These are phyloP conservation scores for Drosophila nikananu DNA, from an alignment of 1,140 invertebrate genomes.

Conservation along the genomic window DNA sequence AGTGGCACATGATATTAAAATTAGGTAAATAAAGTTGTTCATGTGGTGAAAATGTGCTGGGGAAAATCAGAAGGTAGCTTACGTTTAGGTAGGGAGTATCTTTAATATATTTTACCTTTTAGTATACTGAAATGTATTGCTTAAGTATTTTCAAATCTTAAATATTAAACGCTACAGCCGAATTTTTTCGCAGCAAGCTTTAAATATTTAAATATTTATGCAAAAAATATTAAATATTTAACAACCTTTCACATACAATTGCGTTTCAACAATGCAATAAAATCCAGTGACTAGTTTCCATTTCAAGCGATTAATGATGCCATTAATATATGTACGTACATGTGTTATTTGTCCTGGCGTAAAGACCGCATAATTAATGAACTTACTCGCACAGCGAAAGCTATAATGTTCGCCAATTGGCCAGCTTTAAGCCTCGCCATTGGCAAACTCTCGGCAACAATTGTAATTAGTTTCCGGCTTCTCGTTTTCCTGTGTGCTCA, in stretches of 20 bases:
- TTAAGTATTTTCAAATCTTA: neutral
- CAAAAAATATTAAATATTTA: neutral
- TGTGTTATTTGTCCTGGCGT: neutral
- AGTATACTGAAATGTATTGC: neutral
- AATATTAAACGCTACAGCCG: neutral
- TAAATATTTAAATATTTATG: too few species aligned
- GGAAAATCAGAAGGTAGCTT: neutral
- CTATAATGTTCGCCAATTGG: slow-evolving; percentile 5
- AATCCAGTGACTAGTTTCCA: neutral
- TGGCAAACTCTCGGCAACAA: neutral
- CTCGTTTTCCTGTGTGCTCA: neutral
- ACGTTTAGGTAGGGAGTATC: neutral
- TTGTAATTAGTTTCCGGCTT: slow-evolving; percentile 27
- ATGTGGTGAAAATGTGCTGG: neutral
- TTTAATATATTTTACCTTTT: neutral
- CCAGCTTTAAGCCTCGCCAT: neutral
- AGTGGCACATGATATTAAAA: slow-evolving; percentile 3
- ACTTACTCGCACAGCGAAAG: neutral
- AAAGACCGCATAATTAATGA: slow-evolving; percentile 9
- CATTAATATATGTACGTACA: neutral
- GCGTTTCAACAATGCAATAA: neutral
- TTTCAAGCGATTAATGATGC: slow-evolving; percentile 14
- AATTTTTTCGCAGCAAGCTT: too few species aligned
- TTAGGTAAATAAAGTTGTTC: slow-evolving; percentile 8
- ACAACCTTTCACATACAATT: neutral